Percentiles rank a stretch among this genome's conserved stretches.
Evolutionary conservation across 2,797 vertebrate species (phyloP).

Genomic region (Malurus splendens): DNA sequence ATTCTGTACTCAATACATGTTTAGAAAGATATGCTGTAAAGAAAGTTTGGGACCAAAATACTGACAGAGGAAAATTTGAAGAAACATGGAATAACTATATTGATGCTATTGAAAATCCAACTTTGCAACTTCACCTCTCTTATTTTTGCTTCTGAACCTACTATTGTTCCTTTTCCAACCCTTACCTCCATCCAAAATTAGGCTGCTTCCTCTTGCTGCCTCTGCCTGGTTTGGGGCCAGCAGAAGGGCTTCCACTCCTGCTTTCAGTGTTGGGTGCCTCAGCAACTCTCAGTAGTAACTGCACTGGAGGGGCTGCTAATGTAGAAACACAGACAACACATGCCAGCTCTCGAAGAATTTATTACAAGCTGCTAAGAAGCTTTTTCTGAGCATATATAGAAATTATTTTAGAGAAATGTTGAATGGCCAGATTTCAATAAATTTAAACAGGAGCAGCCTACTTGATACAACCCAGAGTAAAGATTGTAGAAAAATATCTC

Average conservation of each 20-base stretch:
- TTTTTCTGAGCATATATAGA: slow-evolving; percentile 38
- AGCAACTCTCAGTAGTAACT: background rate
- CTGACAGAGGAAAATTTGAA: background rate
- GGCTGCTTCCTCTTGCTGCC: background rate
- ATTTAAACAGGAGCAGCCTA: background rate
- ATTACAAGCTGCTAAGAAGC: slow-evolving; percentile 16
- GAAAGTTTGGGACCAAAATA: background rate
- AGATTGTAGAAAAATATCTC: background rate
- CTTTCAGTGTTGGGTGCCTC: background rate
- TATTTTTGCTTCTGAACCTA: background rate
- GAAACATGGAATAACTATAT: background rate
- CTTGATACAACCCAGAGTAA: background rate
- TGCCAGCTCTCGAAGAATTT: slow-evolving; percentile 30
- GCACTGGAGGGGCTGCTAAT: background rate
- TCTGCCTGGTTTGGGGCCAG: background rate
- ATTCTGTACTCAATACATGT: background rate
- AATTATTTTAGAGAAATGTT: slow-evolving; percentile 20
- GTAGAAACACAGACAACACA: background rate
- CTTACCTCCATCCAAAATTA: background rate
- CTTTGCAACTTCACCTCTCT: background rate
- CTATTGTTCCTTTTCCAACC: background rate
- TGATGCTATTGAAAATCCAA: background rate
- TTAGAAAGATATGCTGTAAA: background rate
- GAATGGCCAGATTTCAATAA: slow-evolving; percentile 30
- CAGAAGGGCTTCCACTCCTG: background rate